Percentiles rank a stretch among this genome's conserved stretches.
phyloP scores from a whole-genome alignment of 2,888 invertebrate genomes.

The Diplolepis rosae region DNA sequence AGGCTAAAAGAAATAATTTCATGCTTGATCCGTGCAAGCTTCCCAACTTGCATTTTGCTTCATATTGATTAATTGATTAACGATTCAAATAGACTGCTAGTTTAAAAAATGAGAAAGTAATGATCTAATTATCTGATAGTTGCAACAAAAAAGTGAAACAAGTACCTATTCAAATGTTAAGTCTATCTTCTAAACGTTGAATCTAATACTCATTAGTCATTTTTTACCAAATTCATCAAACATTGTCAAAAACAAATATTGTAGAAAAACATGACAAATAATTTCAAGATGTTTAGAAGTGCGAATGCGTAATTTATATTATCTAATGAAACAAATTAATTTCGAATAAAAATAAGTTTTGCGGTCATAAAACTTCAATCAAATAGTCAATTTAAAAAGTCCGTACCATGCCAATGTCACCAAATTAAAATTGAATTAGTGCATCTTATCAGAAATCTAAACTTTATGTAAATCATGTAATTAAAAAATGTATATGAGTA shows the following conservation, averaged over 20 bases:
- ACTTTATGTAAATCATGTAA: constrained; percentile 59
- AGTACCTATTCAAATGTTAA: too few relatives aligned
- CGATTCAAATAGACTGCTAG: not conserved
- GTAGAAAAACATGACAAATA: not conserved
- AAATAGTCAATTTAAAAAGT: constrained; percentile 40
- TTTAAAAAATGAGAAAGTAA: not conserved
- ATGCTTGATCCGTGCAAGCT: not conserved
- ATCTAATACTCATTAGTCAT: not conserved
- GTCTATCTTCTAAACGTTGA: too few relatives aligned
- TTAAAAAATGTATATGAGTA: constrained; percentile 59
- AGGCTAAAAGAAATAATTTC: not conserved
- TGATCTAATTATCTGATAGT: too few relatives aligned
- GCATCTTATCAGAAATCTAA: constrained; percentile 41
- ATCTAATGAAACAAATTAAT: not conserved
- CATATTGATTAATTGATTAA: not conserved
- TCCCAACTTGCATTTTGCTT: not conserved
- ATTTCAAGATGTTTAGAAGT: not conserved
- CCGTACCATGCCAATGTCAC: constrained; percentile 52
- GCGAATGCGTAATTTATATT: not conserved
- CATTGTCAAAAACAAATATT: too few relatives aligned
- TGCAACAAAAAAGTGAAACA: too few relatives aligned
- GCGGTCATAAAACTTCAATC: not conserved
- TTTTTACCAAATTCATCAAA: not conserved
- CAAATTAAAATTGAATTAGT: constrained; percentile 42
- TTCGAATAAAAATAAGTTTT: not conserved